These are phyloP conservation scores for Fukomys damarensis DNA, from an alignment of 2,113 vertebrate genomes.

Conservation along the genomic window DNA sequence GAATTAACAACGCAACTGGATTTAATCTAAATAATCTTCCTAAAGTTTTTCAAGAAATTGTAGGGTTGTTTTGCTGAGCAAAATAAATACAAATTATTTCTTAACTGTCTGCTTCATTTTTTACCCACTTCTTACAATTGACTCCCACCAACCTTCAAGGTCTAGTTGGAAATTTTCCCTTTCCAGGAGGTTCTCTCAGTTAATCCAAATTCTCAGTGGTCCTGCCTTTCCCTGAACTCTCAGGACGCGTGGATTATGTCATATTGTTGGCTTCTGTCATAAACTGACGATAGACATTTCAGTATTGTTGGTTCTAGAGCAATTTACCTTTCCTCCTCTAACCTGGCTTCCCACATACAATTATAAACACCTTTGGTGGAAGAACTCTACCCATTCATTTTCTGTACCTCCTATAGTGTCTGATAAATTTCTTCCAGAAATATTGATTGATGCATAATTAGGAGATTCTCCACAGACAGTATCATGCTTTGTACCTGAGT, in stretches of 20 bases:
- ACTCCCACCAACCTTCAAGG: background rate
- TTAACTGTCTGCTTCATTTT: background rate
- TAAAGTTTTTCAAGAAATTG: background rate
- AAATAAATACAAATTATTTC: background rate
- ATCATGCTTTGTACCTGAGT: conserved; percentile 59
- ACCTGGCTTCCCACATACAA: background rate
- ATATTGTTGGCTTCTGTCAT: background rate
- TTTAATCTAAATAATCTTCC: background rate
- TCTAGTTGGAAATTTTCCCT: background rate
- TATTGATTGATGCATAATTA: conserved; percentile 76
- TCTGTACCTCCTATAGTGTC: conserved; percentile 16
- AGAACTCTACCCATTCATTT: background rate
- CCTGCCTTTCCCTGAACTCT: background rate
- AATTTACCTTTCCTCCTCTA: background rate
- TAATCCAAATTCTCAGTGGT: background rate
- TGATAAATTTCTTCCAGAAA: conserved; percentile 60
- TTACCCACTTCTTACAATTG: background rate
- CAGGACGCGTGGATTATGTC: background rate
- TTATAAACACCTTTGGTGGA: background rate
- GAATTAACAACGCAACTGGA: background rate
- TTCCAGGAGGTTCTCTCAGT: background rate
- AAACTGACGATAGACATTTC: background rate
- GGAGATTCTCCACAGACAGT: conserved; percentile 57
- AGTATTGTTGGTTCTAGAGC: background rate
- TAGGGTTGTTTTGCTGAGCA: background rate